Conservation (phyloP, 2,113 vertebrate species). For the Rhodinocichla rosea region DNA sequence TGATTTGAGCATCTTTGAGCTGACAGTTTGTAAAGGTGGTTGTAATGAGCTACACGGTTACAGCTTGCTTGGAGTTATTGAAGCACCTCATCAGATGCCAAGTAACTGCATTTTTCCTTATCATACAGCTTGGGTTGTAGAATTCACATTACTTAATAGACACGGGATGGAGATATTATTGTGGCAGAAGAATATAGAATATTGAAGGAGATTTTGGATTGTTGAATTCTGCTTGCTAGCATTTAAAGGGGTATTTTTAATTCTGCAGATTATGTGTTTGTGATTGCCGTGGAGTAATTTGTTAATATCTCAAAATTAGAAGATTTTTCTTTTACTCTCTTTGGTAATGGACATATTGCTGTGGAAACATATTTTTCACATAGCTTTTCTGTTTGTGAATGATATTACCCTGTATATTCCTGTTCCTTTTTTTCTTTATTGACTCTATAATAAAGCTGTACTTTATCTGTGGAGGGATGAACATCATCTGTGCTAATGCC, state of each 20-base stretch:
- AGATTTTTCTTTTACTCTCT: background rate
- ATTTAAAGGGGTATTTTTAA: background rate
- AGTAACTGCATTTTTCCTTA: background rate
- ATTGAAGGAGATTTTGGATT: background rate
- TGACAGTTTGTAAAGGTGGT: slow-evolving; percentile 31
- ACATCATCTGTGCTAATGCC: background rate
- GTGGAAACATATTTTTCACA: background rate
- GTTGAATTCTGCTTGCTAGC: background rate
- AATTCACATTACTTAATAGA: background rate
- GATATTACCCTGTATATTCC: background rate
- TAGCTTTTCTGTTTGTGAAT: background rate
- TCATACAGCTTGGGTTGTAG: background rate
- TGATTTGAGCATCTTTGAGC: background rate
- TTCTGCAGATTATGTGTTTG: background rate
- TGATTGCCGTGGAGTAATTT: background rate
- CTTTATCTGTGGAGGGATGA: background rate
- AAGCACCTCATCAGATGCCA: slow-evolving; percentile 10
- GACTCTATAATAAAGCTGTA: background rate
- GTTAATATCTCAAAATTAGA: background rate
- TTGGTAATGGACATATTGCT: background rate
- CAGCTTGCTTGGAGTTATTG: slow-evolving; percentile 27
- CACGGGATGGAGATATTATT: background rate
- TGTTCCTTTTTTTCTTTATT: background rate
- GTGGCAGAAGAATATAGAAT: background rate
- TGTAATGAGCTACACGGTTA: slow-evolving; percentile 7